Conservation (phyloP, 2,113 vertebrate species). For the Anhinga anhinga region DNA sequence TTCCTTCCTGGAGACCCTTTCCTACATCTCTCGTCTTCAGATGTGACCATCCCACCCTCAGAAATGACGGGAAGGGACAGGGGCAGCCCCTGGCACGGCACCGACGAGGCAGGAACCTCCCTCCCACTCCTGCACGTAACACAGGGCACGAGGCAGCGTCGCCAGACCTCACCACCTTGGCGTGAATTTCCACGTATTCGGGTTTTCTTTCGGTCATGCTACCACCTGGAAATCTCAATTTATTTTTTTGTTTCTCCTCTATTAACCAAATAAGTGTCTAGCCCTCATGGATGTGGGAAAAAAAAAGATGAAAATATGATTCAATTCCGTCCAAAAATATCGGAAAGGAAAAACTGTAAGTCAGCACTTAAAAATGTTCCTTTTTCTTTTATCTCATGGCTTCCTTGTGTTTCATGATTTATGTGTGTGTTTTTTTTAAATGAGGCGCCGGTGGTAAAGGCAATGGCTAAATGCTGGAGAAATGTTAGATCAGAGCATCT, state of each 20-base stretch:
- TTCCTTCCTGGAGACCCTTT: neutral
- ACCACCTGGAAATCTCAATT: neutral
- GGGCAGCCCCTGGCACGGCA: neutral
- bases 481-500: neutral
- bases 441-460: neutral
- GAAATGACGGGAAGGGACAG: neutral
- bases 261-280: neutral
- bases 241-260: neutral
- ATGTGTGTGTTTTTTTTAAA: neutral
- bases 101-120: rapidly evolving
- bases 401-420: neutral
- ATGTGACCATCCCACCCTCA: neutral
- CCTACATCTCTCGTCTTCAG: neutral
- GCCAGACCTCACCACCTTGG: neutral
- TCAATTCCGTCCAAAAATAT: neutral
- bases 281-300: too few relatives aligned
- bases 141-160: rapidly evolving
- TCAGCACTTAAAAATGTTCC: neutral
- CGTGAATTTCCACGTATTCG: neutral
- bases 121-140: neutral
- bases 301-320: neutral
- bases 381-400: neutral
- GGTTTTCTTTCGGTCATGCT: neutral
- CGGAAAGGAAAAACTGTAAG: neutral
- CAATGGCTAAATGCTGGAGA: neutral